A percentile compares a stretch with the other conserved stretches of the same genome.
These are phyloP conservation scores for Ctenicera cuprea DNA, from an alignment of 2,888 invertebrate genomes.

Conservation along the genomic window DNA sequence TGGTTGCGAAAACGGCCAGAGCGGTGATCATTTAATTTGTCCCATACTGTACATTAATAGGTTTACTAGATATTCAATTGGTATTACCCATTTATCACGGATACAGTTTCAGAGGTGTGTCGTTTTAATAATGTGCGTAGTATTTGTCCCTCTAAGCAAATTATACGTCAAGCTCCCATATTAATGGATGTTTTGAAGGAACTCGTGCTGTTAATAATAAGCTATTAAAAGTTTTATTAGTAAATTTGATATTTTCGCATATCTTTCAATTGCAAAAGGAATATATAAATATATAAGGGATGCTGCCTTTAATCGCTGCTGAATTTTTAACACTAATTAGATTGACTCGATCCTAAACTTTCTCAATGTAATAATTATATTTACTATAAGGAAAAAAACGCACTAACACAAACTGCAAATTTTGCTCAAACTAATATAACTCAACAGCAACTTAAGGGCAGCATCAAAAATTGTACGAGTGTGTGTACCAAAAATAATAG, in stretches of 20 bases:
- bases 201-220: constrained; percentile 1
- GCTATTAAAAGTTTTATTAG: constrained; percentile 2
- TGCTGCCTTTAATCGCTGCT: not conserved
- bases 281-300: no score
- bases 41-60: no score
- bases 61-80: no score
- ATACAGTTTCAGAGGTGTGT: constrained; percentile 1
- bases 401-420: no score
- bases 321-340: not conserved
- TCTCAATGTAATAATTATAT: no score
- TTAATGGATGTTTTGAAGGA: constrained; percentile 26
- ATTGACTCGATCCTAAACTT: no score
- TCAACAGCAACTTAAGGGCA: not conserved
- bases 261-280: constrained; percentile 19
- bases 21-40: no score
- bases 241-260: constrained; percentile 34
- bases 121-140: not conserved
- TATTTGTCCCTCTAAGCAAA: constrained; percentile 12
- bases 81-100: not conserved
- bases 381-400: no score
- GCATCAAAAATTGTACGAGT: not conserved
- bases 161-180: constrained; percentile 5
- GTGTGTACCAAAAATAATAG: constrained; percentile 4
- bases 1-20: no score
- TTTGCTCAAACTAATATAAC: not conserved